These are phyloP conservation scores for Cephus pygmeus DNA, from an alignment of 2,888 invertebrate genomes.

Conservation along the genomic window DNA sequence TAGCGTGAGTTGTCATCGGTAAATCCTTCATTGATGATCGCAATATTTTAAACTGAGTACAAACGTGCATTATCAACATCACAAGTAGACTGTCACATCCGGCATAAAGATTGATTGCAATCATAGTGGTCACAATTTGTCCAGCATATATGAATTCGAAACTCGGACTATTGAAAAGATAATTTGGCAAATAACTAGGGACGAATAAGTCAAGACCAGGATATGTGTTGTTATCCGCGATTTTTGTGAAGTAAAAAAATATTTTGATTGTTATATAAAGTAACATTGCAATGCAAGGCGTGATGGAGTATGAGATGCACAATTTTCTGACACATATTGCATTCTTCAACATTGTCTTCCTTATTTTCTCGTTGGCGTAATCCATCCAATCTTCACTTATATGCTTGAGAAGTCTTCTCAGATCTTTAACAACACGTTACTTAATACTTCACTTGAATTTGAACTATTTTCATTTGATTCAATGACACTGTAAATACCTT, in stretches of 20 bases:
- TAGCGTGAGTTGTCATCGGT: too few relatives aligned
- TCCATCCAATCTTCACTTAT: conserved; percentile 26
- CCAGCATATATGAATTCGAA: conserved; percentile 20
- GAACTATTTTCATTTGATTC: background rate
- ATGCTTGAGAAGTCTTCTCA: conserved; percentile 9
- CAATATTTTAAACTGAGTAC: conserved; percentile 26
- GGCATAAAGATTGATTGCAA: conserved; percentile 13
- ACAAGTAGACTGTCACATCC: conserved; percentile 26
- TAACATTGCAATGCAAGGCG: fast-evolving
- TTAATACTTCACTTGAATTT: background rate
- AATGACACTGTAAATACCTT: conserved; percentile 26
- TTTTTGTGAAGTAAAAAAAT: background rate
- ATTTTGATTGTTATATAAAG: too few relatives aligned
- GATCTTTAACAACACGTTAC: conserved; percentile 10
- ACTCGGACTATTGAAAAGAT: conserved; percentile 6
- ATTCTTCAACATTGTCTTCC: conserved; percentile 27
- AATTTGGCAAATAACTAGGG: conserved; percentile 15
- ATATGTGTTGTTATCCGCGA: background rate
- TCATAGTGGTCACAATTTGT: conserved; percentile 18
- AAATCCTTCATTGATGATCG: conserved; percentile 20
- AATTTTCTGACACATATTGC: conserved; percentile 34
- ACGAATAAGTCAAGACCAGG: background rate
- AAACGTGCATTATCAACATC: conserved; percentile 28
- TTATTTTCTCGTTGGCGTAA: conserved; percentile 18
- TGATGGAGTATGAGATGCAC: conserved; percentile 20